Base-by-base conservation (phyloP, 2,888 invertebrate species). In the Phaedon cochleariae region DNA sequence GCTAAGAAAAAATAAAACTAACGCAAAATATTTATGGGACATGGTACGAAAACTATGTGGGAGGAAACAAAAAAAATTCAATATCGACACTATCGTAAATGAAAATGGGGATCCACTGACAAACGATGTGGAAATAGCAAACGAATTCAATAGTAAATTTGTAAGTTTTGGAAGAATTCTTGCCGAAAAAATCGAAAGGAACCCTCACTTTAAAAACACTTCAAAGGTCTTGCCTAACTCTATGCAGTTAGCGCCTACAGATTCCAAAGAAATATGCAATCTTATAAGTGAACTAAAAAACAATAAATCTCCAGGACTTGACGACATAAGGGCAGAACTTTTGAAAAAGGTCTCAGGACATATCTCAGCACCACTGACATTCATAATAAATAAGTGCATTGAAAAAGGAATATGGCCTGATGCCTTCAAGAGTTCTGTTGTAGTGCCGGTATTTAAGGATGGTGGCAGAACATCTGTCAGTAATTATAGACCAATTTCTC, bases 361-460 rank as follows among this genome's bases (percentile, higher is more conserved):
- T 49, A 49, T 21, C 18, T 54, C 54, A 34, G 20, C 34, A 1
- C 41, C 57, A 6, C 22, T 34, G 58, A 58, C 41, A n/a, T n/a
- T n/a, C n/a, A n/a, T n/a, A n/a, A n/a, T n/a, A n/a, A n/a, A n/a
- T n/a, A n/a, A n/a, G n/a, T 26, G n/a, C n/a, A n/a, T n/a, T n/a
- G n/a, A n/a, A n/a, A n/a, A n/a, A n/a, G n/a, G n/a, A n/a, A n/a
- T n/a, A 46, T 58, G 46, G 46, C 58, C 29, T 58, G 46, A 26
- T 46, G 46, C 46, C 10, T 58, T 58, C 58, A 58, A 46, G 15
- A 58, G 26, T 2, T 46, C 58, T 26, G 29, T 58, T 58, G 46
- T 46, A 46, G 58, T n/a, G n/a, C n/a, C n/a, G n/a, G n/a, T n/a
- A n/a, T n/a, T n/a, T n/a, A n/a, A n/a, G n/a, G n/a, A n/a, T n/a